Conservation (phyloP, 1,140 invertebrate genomes). For the Drosophila ambigua region DNA sequence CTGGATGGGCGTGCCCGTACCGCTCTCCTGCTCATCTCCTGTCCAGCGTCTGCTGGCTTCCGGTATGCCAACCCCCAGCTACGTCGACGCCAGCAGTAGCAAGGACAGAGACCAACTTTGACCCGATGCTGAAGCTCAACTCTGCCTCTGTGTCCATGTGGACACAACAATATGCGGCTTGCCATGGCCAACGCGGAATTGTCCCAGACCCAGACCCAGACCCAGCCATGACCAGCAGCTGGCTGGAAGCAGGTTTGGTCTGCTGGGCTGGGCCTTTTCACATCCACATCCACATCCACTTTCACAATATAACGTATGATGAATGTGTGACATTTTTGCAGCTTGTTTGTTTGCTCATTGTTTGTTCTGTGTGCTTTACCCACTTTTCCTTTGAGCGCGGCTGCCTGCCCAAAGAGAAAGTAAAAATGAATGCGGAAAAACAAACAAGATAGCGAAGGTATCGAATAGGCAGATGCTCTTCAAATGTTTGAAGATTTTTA, state of each 20-base stretch:
- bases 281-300: not conserved
- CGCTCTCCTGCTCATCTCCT: not conserved
- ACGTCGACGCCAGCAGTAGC: too few species aligned
- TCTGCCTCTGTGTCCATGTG: not conserved
- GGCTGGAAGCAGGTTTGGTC: not conserved
- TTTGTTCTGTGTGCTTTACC: slow-evolving; percentile 41
- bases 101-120: too few species aligned
- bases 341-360: slow-evolving; percentile 77
- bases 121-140: too few species aligned
- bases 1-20: too few species aligned
- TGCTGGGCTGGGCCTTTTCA: not conserved
- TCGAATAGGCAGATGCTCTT: too few species aligned
- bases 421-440: not conserved
- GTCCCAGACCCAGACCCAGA: not conserved
- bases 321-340: slow-evolving; percentile 77
- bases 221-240: slow-evolving; percentile 6
- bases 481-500: too few species aligned
- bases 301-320: slow-evolving; percentile 61
- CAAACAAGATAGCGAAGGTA: too few species aligned
- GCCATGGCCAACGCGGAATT: slow-evolving; percentile 15
- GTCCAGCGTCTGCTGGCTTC: slow-evolving; percentile 9
- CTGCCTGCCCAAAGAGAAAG: slow-evolving; percentile 9
- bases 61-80: too few species aligned
- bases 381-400: slow-evolving; percentile 27
- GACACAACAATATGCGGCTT: slow-evolving; percentile 23